Percentiles rank a stretch among this genome's conserved stretches.
These are phyloP conservation scores for Eunapius fragilis DNA, from an alignment of 37 sponge, comb jelly and placozoan genomes.

Conservation along the genomic window DNA sequence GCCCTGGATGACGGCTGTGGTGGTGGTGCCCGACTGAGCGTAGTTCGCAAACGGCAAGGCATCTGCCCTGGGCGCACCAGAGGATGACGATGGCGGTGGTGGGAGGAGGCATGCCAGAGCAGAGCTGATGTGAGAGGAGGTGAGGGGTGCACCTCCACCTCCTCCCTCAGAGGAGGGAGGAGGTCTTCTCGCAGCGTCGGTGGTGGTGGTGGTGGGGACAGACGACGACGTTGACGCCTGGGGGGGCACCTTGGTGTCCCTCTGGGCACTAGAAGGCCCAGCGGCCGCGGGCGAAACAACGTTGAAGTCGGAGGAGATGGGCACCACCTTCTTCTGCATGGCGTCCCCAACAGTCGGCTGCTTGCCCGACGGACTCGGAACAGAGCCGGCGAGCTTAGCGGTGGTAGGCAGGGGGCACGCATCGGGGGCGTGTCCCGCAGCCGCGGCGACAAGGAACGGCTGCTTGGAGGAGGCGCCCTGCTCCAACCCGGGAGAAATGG, in stretches of 20 bases:
- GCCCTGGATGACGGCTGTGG: slow-evolving; percentile 7
- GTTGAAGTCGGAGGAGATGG: not conserved
- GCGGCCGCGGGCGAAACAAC: not conserved
- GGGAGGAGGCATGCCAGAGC: not conserved
- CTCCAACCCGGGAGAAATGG: slow-evolving; percentile 68
- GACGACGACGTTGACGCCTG: not conserved
- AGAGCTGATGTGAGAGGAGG: not conserved
- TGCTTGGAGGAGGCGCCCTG: not conserved
- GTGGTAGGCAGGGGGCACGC: not conserved
- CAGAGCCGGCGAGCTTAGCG: not conserved
- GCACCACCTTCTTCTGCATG: slow-evolving; percentile 10
- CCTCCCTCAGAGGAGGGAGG: not conserved
- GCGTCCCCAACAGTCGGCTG: slow-evolving; percentile 40
- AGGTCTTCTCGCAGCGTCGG: not conserved
- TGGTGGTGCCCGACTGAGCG: slow-evolving; percentile 4
- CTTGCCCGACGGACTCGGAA: not conserved
- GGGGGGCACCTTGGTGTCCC: not conserved
- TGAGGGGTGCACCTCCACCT: no score
- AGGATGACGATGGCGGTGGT: no score
- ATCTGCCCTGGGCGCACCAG: not conserved
- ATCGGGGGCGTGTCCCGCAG: not conserved
- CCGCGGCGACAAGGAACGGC: not conserved
- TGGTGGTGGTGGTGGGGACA: not conserved
- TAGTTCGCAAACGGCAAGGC: not conserved
- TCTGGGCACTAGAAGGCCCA: not conserved